phyloP scores from a whole-genome alignment of 2,888 invertebrate species.

The Liposcelis brunnea region DNA sequence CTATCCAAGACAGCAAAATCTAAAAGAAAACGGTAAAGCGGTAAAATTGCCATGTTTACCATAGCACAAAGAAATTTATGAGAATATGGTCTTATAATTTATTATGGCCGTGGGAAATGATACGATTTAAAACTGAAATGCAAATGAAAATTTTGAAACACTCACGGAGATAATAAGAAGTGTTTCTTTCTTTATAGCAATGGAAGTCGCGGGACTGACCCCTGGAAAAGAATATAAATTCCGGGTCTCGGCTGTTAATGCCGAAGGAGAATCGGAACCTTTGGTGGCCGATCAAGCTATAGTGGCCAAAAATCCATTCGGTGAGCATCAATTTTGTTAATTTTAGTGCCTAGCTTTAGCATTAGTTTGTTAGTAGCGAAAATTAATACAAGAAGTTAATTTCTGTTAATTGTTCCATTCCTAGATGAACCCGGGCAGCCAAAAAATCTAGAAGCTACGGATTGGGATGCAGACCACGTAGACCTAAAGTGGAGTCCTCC shows the following conservation, averaged over 20 bases:
- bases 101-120: too few species aligned
- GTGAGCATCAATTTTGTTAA: conserved; percentile 27
- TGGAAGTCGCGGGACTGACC: conserved; percentile 69
- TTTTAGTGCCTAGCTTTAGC: conserved; percentile 5
- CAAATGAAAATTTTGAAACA: neutral
- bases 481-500: conserved; percentile 84
- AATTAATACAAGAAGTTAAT: neutral
- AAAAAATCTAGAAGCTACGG: conserved; percentile 72
- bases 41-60: too few species aligned
- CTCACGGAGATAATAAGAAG: too few species aligned
- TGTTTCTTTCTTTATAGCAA: conserved; percentile 29
- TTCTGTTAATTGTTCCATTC: conserved; percentile 4
- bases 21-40: too few species aligned
- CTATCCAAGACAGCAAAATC: too few species aligned
- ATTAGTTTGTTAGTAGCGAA: neutral
- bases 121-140: neutral
- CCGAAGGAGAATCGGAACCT: conserved; percentile 92
- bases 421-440: conserved; percentile 74
- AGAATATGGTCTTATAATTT: too few species aligned
- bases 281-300: conserved; percentile 70
- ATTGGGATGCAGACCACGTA: conserved; percentile 91
- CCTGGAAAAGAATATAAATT: conserved; percentile 90
- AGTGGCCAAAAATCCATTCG: conserved; percentile 93
- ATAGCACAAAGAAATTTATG: too few species aligned
- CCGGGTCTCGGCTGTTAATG: conserved; percentile 87